Base-by-base conservation (phyloP, 2,113 vertebrate genomes). In the Oryzias celebensis region DNA sequence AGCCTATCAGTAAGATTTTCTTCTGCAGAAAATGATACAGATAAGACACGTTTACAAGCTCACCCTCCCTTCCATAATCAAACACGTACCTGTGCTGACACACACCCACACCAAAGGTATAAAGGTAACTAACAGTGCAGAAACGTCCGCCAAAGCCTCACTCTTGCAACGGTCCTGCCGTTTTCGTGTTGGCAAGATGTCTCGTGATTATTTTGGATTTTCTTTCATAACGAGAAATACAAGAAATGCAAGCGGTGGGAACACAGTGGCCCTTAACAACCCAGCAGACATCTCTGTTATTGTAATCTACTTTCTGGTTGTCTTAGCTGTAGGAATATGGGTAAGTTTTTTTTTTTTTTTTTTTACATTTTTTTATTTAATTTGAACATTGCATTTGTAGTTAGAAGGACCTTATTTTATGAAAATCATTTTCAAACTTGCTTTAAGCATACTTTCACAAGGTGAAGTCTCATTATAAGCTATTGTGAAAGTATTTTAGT, bases 241-340 rank as follows among this genome's bases (percentile, higher is more conserved):
- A 1, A 17, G 1, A 7, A 81, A 28, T 5, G 41, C 15, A 8
- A 17, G 36, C 36, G 12, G 12, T 36, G 36, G 48, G 2, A 0
- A 1, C 26, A 15, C 1, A 0, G 48, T 61, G 5, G 83, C 65
- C 1, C 84, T 99, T 60, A 93, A 93, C 65, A 99, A 99, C 57
- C 0, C 96, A 0, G 95, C 95, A 0, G 97, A 99, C 77, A 99
- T 99, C 81, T 93, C 94, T 0, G 94, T 99, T 57, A 99, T 98
- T 41, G 90, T 97, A 57, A 5, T 96, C 71, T 99, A 99, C 82
- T 98, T 99, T 72, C 0, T 98, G 71, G 66, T 98, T 14, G 96
- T 99, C 55, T 81, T 99, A 85, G 95, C 86, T 36, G 95, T 98
- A 0, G 97, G 96, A 81, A 13, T 98, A 85, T 95, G 94, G 96